phyloP scores from a whole-genome alignment of 2,888 invertebrate genomes.

The Athalia circularis region DNA sequence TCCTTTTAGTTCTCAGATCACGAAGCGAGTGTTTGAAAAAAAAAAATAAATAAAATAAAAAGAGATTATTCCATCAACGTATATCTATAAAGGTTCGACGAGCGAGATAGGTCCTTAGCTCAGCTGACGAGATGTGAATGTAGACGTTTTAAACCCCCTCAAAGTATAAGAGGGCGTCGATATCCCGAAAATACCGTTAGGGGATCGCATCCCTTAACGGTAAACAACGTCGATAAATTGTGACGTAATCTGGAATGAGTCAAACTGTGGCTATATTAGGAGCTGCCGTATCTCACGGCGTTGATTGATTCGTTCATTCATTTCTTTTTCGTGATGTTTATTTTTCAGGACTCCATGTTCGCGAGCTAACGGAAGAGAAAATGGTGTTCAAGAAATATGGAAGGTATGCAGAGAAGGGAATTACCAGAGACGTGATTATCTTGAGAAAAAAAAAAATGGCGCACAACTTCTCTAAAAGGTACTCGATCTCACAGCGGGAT shows the following conservation, averaged over 20 bases:
- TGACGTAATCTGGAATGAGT: slow-evolving; percentile 26
- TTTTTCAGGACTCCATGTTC: too few relatives aligned
- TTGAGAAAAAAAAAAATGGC: background rate
- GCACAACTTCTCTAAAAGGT: background rate
- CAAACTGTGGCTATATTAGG: background rate
- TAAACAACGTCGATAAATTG: slow-evolving; percentile 43
- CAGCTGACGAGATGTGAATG: slow-evolving; percentile 13
- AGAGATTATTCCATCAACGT: slow-evolving; percentile 24
- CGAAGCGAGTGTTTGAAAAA: too few relatives aligned
- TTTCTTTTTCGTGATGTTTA: background rate
- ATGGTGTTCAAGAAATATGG: background rate
- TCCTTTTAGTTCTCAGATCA: too few relatives aligned
- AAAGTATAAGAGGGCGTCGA: slow-evolving; percentile 26
- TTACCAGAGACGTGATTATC: background rate
- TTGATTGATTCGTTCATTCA: slow-evolving; percentile 1
- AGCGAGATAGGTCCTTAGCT: background rate
- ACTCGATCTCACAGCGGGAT: slow-evolving; percentile 36
- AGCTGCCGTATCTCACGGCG: background rate
- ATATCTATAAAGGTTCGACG: background rate
- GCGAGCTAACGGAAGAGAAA: too few relatives aligned
- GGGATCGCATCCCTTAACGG: slow-evolving; percentile 34
- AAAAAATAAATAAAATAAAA: too few relatives aligned
- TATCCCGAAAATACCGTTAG: slow-evolving; percentile 22
- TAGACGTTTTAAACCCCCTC: slow-evolving; percentile 34
- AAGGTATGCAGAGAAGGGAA: background rate